Conservation (phyloP, 1,140 invertebrate species). For the Nymphalis io region DNA sequence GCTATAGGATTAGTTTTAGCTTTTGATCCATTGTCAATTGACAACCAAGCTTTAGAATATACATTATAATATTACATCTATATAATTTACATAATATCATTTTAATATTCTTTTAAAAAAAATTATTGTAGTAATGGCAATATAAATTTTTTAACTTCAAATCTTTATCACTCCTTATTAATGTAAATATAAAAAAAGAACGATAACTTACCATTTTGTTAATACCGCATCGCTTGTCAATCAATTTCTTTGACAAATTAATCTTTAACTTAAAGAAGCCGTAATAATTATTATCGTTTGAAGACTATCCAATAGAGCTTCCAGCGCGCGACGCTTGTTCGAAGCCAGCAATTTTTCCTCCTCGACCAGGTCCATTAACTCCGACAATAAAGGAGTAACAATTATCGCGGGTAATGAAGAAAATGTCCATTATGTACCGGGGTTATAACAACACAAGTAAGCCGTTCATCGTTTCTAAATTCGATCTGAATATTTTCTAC, state of each 20-base stretch:
- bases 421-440: neutral
- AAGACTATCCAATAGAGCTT: constrained; percentile 22
- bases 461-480: neutral
- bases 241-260: constrained; percentile 19
- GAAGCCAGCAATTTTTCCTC: constrained; percentile 15
- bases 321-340: neutral
- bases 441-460: neutral
- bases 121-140: no score
- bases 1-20: constrained; percentile 16
- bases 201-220: neutral
- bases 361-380: constrained; percentile 15
- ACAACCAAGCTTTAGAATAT: constrained; percentile 1
- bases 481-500: no score
- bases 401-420: constrained; percentile 12
- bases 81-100: no score
- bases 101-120: no score
- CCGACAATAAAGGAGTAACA: constrained; percentile 1
- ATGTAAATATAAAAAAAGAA: no score
- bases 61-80: no score
- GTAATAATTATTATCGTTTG: constrained; percentile 6
- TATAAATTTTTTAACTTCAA: no score
- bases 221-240: constrained; percentile 18
- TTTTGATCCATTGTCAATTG: constrained; percentile 24
- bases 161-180: no score
- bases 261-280: constrained; percentile 18